Base-by-base conservation (phyloP, 2,113 vertebrate species). In the Ochotona curzoniae region DNA sequence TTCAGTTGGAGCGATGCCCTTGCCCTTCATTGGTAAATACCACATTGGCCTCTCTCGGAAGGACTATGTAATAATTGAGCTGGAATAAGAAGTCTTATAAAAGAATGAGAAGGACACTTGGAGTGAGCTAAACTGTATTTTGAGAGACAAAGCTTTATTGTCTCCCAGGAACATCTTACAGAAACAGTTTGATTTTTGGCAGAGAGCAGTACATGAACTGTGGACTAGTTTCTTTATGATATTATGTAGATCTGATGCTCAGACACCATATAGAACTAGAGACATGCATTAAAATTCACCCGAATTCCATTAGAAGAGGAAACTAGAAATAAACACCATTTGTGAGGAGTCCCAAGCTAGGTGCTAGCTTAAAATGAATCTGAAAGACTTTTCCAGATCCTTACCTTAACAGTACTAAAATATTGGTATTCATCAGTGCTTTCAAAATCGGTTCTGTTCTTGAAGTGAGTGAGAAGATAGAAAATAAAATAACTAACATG, bases 171-270 rank as follows among this genome's bases (percentile, higher is more conserved):
- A 54, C 15, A 61, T 86, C 73, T 91, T 80, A 71, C 66, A 89
- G 54, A 80, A 49, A 13, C 57, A 83, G 70, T 11, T 84, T 90
- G 32, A 47, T 63, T 92, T 94, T 73, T 60, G 23, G 5, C 30
- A 78, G 49, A 83, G 23, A 44, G 89, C 38, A 93, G 69, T 86
- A 83, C 92, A 82, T 74, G n/a, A 69, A 66, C 28, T 93, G 79
- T 83, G 47, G 47, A 73, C 23, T 84, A n/a, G 30, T 51, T 87
- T 83, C 28, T 47, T 47, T 83, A 71, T 70, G 38, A 26, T 67
- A 57, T 21, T 74, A 60, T 63, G 71, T 32, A 84, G 70, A 90
- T 75, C 51, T 91, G 64, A 9, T 49, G 7, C 26, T 83, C 26
- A 61, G 30, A 78, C n/a, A 84, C 13, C 82, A 82, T 82, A 69